phyloP scores from a whole-genome alignment of 64 coral and sea anemone genomes.

The Cladopsammia gracilis region DNA sequence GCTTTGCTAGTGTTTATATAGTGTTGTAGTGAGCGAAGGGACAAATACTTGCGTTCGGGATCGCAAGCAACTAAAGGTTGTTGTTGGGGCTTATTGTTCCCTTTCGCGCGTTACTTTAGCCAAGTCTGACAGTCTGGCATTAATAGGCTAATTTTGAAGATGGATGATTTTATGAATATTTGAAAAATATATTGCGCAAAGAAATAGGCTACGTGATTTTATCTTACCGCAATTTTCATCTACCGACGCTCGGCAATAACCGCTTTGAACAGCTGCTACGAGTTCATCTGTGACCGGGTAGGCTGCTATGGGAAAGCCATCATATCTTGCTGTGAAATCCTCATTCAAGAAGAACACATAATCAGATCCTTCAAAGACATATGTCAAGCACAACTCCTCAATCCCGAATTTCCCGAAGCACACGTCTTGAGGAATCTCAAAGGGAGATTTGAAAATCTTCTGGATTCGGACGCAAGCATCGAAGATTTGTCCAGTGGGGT shows the following conservation, averaged over 20 bases:
- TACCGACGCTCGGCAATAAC: constrained; percentile 23
- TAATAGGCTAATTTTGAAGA: too few relatives aligned
- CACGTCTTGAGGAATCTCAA: constrained; percentile 41
- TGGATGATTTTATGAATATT: too few relatives aligned
- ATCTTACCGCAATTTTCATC: constrained; percentile 25
- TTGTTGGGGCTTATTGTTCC: too few relatives aligned
- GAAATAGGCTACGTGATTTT: too few relatives aligned
- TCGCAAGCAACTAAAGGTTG: too few relatives aligned
- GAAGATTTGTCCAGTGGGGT: constrained; percentile 18
- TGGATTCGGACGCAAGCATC: constrained; percentile 64
- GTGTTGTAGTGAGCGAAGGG: too few relatives aligned
- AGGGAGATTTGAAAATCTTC: constrained; percentile 58
- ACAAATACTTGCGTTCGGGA: too few relatives aligned
- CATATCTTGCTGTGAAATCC: constrained; percentile 76
- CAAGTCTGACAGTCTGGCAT: too few relatives aligned
- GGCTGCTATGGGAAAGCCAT: constrained; percentile 14
- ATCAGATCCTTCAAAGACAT: constrained; percentile 25
- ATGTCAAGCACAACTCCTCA: constrained; percentile 61
- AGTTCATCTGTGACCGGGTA: background rate
- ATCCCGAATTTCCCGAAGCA: constrained; percentile 84
- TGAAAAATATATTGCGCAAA: too few relatives aligned
- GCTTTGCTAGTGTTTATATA: too few relatives aligned
- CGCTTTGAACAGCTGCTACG: constrained; percentile 11
- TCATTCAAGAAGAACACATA: constrained; percentile 86
- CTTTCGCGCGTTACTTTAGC: too few relatives aligned